A percentile compares a stretch with the other conserved stretches of the same genome.
These are phyloP conservation scores for Rhamphomyia laevipes DNA, from an alignment of 2,888 invertebrate genomes.

Conservation along the genomic window DNA sequence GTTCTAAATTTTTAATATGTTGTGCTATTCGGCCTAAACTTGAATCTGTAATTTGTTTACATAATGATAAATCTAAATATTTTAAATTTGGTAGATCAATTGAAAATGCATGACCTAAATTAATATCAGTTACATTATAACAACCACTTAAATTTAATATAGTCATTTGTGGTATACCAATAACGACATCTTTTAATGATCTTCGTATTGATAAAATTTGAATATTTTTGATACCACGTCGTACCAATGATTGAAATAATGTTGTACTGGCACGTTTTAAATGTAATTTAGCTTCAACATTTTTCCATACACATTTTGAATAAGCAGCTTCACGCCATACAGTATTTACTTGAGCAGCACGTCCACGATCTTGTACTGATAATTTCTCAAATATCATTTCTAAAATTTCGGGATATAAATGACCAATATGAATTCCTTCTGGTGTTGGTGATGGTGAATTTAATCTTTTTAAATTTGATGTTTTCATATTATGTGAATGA, in stretches of 20 bases:
- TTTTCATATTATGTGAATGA: constrained; percentile 7
- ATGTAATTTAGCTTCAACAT: constrained; percentile 84
- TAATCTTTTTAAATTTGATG: constrained; percentile 23
- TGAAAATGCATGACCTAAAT: constrained; percentile 70
- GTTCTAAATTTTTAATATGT: constrained; percentile 72
- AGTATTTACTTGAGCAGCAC: constrained; percentile 80
- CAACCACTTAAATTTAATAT: constrained; percentile 86
- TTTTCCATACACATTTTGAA: constrained; percentile 86
- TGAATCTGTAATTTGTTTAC: constrained; percentile 91
- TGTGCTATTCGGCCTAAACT: constrained; percentile 76
- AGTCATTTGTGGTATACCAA: constrained; percentile 74
- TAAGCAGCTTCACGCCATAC: constrained; percentile 89
- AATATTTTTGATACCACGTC: constrained; percentile 76
- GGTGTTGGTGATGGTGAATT: constrained; percentile 39
- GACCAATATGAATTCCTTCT: constrained; percentile 65
- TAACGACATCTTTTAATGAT: constrained; percentile 73
- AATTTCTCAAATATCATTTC: constrained; percentile 85
- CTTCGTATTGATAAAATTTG: constrained; percentile 78
- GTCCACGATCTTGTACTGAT: constrained; percentile 77
- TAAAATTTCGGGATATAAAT: constrained; percentile 83
- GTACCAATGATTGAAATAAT: constrained; percentile 73
- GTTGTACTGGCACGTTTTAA: constrained; percentile 71
- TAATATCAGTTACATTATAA: constrained; percentile 82
- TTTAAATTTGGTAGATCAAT: constrained; percentile 64
- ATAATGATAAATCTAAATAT: constrained; percentile 75